Conservation (phyloP, 2,888 invertebrate species). For the Phymatocera aterrima region DNA sequence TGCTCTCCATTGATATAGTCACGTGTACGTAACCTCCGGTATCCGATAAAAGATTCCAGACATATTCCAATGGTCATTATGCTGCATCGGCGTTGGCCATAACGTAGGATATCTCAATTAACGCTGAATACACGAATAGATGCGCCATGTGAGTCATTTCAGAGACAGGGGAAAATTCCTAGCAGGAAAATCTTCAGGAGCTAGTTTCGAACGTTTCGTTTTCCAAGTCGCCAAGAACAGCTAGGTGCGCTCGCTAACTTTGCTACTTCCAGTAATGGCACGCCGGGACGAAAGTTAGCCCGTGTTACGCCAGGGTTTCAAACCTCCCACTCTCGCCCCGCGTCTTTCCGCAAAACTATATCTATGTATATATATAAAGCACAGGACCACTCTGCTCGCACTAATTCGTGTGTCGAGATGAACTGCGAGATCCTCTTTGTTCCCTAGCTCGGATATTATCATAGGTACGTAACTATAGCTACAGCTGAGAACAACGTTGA, state of each 20-base stretch:
- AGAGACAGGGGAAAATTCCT: background rate
- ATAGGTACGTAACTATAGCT: background rate
- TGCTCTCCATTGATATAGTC: no score
- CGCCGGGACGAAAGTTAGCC: conserved; percentile 34
- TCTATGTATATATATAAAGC: background rate
- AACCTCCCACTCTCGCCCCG: background rate
- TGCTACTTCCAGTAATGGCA: conserved; percentile 42
- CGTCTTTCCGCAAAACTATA: background rate
- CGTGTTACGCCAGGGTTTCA: conserved; percentile 6
- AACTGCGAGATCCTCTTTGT: conserved; percentile 1
- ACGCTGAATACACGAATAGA: background rate
- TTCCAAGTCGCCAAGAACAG: conserved; percentile 35
- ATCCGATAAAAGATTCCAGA: no score
- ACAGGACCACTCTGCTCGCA: conserved; percentile 7
- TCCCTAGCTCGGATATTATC: background rate
- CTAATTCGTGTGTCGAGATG: conserved; percentile 20
- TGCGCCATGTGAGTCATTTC: no score
- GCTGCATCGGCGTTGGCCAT: no score
- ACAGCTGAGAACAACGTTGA: no score
- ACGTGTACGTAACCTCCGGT: no score
- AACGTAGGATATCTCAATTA: no score
- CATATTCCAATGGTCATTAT: no score
- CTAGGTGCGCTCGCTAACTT: conserved; percentile 38
- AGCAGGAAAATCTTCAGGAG: conserved; percentile 10
- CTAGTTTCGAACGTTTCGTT: conserved; percentile 31